A percentile compares a stretch with the other conserved stretches of the same genome.
phyloP scores from a whole-genome alignment of 2,888 invertebrate genomes.

The Frankliniella intonsa region DNA sequence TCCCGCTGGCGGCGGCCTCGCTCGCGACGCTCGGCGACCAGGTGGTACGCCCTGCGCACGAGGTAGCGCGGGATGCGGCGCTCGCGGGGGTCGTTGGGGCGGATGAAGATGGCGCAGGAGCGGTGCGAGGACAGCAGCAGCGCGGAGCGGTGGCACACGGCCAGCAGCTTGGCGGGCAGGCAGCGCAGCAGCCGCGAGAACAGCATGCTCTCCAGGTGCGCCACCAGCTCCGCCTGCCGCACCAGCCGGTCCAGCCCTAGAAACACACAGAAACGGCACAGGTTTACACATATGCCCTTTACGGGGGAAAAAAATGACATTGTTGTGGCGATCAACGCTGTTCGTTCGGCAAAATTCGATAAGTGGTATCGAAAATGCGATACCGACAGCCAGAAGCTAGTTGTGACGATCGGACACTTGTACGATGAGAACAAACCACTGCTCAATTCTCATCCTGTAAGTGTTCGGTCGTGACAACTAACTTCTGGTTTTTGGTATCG shows the following conservation, averaged over 20 bases:
- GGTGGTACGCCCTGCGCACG: slow-evolving; percentile 65
- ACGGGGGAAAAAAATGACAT: neutral
- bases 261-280: neutral
- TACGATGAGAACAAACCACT: no score
- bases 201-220: slow-evolving; percentile 75
- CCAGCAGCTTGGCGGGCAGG: slow-evolving; percentile 57
- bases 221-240: slow-evolving; percentile 74
- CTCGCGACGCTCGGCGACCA: slow-evolving; percentile 65
- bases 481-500: no score
- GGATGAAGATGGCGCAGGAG: slow-evolving; percentile 66
- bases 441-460: no score
- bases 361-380: no score
- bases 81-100: slow-evolving; percentile 79
- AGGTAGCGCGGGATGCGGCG: slow-evolving; percentile 70
- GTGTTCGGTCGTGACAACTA: no score
- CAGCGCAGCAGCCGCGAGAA: slow-evolving; percentile 66
- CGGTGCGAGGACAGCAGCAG: slow-evolving; percentile 69
- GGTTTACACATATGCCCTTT: neutral
- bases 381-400: no score
- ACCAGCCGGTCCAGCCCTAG: slow-evolving; percentile 72
- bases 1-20: slow-evolving; percentile 45
- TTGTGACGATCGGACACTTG: no score
- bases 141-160: slow-evolving; percentile 65
- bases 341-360: no score
- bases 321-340: no score